Evolutionary conservation across 2,797 vertebrate species (phyloP).

Genomic region (Phataginus tetradactyla): DNA sequence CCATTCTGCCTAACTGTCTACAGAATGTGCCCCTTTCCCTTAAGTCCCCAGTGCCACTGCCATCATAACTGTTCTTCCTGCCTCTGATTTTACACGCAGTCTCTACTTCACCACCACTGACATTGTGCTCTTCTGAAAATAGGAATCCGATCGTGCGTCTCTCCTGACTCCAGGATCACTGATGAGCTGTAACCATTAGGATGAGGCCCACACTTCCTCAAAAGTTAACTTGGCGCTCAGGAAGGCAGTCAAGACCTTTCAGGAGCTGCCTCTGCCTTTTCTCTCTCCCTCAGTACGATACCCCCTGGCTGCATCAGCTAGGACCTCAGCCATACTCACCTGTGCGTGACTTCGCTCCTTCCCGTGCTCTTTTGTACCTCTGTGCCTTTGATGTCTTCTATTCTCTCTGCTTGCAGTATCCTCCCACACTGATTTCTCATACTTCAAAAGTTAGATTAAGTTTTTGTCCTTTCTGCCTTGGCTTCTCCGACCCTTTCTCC

Average conservation of each 20-base stretch:
- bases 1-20: not conserved
- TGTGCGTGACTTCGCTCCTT: not conserved
- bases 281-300: not conserved
- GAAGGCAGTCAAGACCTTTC: not conserved
- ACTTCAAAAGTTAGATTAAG: not conserved
- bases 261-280: not conserved
- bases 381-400: not conserved
- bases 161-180: not conserved
- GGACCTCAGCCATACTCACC: not conserved
- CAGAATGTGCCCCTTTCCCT: not conserved
- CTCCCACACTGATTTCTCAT: not conserved
- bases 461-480: not conserved
- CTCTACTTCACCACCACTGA: not conserved
- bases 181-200: not conserved
- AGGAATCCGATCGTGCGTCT: not conserved
- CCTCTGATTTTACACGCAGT: not conserved
- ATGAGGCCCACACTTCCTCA: not conserved
- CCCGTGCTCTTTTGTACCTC: not conserved
- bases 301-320: not conserved
- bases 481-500: not conserved
- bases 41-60: not conserved
- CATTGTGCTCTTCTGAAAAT: not conserved
- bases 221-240: not conserved
- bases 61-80: not conserved
- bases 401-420: not conserved